Evolutionary conservation across 2,113 vertebrate genomes (phyloP).

Genomic region (Notothenia coriiceps): DNA sequence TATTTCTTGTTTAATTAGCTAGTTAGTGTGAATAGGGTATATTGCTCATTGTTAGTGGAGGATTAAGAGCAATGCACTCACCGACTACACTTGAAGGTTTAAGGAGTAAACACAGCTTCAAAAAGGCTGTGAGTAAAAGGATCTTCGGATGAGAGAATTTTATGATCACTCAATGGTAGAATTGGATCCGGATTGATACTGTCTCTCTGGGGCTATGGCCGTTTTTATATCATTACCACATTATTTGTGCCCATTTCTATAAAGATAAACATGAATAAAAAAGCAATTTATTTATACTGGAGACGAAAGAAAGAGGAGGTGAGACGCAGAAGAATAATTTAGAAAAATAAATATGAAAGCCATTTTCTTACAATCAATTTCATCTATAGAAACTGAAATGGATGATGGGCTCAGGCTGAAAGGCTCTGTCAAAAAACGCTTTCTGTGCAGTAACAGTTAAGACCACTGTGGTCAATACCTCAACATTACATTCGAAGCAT

Average conservation of each 20-base stretch:
- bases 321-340: background rate
- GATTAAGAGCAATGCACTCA: conserved; percentile 41
- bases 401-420: conserved; percentile 34
- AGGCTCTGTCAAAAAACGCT: conserved; percentile 17
- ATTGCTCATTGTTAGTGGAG: conserved; percentile 57
- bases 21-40: conserved; percentile 48
- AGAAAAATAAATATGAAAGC: background rate
- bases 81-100: conserved; percentile 33
- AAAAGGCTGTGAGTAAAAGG: conserved; percentile 32
- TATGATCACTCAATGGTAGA: conserved; percentile 28
- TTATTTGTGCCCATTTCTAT: conserved; percentile 21
- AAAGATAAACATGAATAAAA: conserved; percentile 17
- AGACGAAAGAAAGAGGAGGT: background rate
- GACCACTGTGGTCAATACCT: conserved; percentile 41
- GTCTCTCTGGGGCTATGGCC: background rate
- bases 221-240: conserved; percentile 22
- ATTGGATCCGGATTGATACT: conserved; percentile 41
- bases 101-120: conserved; percentile 54
- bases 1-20: conserved; percentile 72
- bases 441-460: conserved; percentile 20
- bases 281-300: background rate
- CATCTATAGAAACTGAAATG: conserved; percentile 25
- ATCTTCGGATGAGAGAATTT: conserved; percentile 16
- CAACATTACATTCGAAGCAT: conserved; percentile 40
- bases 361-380: conserved; percentile 12